Percentiles rank a stretch among this genome's conserved stretches.
Evolutionary conservation across 2,797 vertebrate species (phyloP).

Genomic region (Serranus cabrilla): DNA sequence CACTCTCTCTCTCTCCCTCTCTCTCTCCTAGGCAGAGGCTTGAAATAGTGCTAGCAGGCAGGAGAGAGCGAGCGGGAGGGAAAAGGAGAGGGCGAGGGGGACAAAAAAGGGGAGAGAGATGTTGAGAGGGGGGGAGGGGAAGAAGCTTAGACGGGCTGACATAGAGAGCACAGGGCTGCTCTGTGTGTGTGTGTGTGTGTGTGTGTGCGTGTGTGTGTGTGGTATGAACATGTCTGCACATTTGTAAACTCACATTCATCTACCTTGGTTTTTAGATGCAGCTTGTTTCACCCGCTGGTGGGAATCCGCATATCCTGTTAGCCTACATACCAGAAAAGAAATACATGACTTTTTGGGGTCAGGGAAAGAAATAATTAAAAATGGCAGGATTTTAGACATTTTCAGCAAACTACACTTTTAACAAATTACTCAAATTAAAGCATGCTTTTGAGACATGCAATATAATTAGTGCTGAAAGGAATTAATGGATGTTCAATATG

Average conservation of each 20-base stretch:
- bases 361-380: slow-evolving; percentile 28
- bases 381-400: slow-evolving; percentile 21
- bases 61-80: slow-evolving; percentile 76
- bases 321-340: slow-evolving; percentile 47
- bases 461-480: slow-evolving; percentile 1
- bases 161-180: slow-evolving; percentile 69
- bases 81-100: slow-evolving; percentile 81
- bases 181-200: slow-evolving; percentile 44
- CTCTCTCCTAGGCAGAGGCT: slow-evolving; percentile 68
- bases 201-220: slow-evolving; percentile 46
- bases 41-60: slow-evolving; percentile 85
- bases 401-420: slow-evolving; percentile 14
- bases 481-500: background rate
- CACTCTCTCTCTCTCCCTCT: slow-evolving; percentile 59
- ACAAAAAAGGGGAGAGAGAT: slow-evolving; percentile 85
- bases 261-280: slow-evolving; percentile 41
- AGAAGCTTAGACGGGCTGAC: slow-evolving; percentile 79
- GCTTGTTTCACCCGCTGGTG: slow-evolving; percentile 28
- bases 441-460: slow-evolving; percentile 1
- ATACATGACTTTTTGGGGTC: slow-evolving; percentile 33
- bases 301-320: slow-evolving; percentile 33
- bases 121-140: slow-evolving; percentile 83
- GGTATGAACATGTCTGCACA: slow-evolving; percentile 54
- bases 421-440: background rate
- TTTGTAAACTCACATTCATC: slow-evolving; percentile 64